A percentile compares a stretch with the other conserved stretches of the same genome.
Conservation (phyloP, 1,140 invertebrate genomes). For the Neodiprion fabricii region DNA sequence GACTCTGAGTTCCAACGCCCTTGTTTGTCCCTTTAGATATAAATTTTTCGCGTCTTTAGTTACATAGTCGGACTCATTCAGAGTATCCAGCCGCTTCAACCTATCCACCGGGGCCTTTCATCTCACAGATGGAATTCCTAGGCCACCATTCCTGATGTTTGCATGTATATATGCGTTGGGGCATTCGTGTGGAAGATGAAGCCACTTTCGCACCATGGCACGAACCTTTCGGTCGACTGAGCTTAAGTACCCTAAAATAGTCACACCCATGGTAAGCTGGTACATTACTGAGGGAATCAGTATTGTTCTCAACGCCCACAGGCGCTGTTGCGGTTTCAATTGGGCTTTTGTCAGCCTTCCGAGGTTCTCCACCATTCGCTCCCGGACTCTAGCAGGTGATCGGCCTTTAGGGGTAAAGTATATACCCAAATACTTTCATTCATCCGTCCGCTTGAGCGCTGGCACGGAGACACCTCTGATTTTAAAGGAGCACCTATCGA, state of each 20-base stretch:
- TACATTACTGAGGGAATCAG: slow-evolving; percentile 44
- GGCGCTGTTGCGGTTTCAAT: slow-evolving; percentile 29
- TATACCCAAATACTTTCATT: slow-evolving; percentile 46
- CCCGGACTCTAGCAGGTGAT: slow-evolving; percentile 14
- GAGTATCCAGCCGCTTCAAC: no score
- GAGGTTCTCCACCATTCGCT: background rate
- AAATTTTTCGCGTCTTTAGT: no score
- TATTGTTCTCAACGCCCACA: slow-evolving; percentile 20
- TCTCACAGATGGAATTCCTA: slow-evolving; percentile 16
- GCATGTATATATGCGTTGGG: slow-evolving; percentile 25
- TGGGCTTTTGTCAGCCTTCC: slow-evolving; percentile 19
- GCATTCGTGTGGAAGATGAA: slow-evolving; percentile 35
- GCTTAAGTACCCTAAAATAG: slow-evolving; percentile 19
- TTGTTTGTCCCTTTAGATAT: no score
- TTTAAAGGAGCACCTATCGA: slow-evolving; percentile 24
- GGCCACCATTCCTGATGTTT: slow-evolving; percentile 7
- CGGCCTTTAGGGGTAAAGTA: slow-evolving; percentile 33
- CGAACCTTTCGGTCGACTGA: slow-evolving; percentile 41
- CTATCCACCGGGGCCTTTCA: background rate
- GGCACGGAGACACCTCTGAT: slow-evolving; percentile 22
- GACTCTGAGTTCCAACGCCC: no score
- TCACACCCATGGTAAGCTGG: slow-evolving; percentile 35
- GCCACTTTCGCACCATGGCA: slow-evolving; percentile 35
- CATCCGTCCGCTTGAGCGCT: slow-evolving; percentile 21
- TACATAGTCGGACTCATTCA: no score